phyloP scores from a whole-genome alignment of 2,797 vertebrate species.

The Melanotaenia boesemani region DNA sequence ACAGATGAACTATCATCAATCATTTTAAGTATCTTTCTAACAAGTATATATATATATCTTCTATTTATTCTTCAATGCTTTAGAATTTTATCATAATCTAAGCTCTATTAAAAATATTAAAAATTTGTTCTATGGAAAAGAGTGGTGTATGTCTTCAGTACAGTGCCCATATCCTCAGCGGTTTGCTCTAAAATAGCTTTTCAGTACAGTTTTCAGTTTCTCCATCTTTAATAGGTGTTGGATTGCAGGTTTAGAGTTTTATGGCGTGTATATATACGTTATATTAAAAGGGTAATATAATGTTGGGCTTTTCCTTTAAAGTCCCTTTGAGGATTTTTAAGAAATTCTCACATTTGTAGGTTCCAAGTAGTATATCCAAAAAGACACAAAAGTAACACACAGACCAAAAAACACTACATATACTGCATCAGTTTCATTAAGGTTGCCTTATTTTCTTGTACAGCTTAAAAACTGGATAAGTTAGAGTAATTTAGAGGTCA shows the following conservation, averaged over 20 bases:
- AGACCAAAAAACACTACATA: not conserved
- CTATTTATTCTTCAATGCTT: slow-evolving; percentile 10
- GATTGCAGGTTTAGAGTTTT: slow-evolving; percentile 39
- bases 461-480: not conserved
- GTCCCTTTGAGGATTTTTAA: slow-evolving; percentile 25
- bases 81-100: slow-evolving; percentile 27
- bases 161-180: slow-evolving; percentile 5
- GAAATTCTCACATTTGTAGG: slow-evolving; percentile 21
- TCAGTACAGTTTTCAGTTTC: slow-evolving; percentile 35
- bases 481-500: not conserved
- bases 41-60: not conserved
- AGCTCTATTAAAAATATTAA: slow-evolving; percentile 32
- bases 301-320: slow-evolving; percentile 36
- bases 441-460: not conserved
- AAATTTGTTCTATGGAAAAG: slow-evolving; percentile 17
- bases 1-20: not conserved
- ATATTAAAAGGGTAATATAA: slow-evolving; percentile 44
- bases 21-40: not conserved
- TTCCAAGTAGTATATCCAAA: slow-evolving; percentile 10
- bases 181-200: slow-evolving; percentile 38
- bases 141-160: slow-evolving; percentile 44
- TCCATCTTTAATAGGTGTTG: slow-evolving; percentile 57
- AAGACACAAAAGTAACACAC: not conserved
- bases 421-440: not conserved
- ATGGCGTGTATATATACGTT: slow-evolving; percentile 22